Base-by-base conservation (phyloP, 2,113 vertebrate genomes). In the Coracopsis vasa region DNA sequence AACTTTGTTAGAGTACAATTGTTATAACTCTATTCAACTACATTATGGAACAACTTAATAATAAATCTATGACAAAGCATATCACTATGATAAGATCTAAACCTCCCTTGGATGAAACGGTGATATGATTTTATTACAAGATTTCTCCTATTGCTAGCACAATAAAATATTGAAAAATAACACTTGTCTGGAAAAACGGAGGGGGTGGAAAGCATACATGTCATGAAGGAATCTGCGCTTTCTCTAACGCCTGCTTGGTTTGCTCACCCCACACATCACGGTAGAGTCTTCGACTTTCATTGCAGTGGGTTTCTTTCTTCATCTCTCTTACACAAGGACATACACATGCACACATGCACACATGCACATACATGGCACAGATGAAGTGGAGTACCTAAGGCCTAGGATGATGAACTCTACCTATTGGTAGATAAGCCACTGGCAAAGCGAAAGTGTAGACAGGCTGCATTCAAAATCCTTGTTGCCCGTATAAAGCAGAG, bases 1-100 rank as follows among this genome's bases (percentile, higher is more conserved):
- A 98, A 98, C 88, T 98, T 98, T 92, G 94, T 97, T 97, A 96
- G 79, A 94, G 81, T 95, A 95, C 84, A 93, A 80, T 92, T 96
- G 86, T 91, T 96, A 95, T 92, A 94, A 97, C 83, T 96, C 86
- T 91, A 91, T 92, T 96, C 93, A 96, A 75, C 88, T 86, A 54
- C 83, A 94, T 95, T 92, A 92, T 70, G 47, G 0, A 78, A 88
- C 83, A 96, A 92, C 77, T 98, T 97, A 97, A 95, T 97, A 97
- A 97, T 95, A 96, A 96, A 97, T 96, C 94, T 89, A 88, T 92
- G 96, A 96, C 89, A 94, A 97, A 98, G 80, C 94, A 74, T 90
- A 94, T 96, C 96, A 88, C 77, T 89, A 85, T 82, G 93, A 95
- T 94, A 97, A 96, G 91, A 92, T 90, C 89, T 94, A 97, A 97